Conservation (phyloP, 2,888 invertebrate genomes). For the Pyrochroa serraticornis region DNA sequence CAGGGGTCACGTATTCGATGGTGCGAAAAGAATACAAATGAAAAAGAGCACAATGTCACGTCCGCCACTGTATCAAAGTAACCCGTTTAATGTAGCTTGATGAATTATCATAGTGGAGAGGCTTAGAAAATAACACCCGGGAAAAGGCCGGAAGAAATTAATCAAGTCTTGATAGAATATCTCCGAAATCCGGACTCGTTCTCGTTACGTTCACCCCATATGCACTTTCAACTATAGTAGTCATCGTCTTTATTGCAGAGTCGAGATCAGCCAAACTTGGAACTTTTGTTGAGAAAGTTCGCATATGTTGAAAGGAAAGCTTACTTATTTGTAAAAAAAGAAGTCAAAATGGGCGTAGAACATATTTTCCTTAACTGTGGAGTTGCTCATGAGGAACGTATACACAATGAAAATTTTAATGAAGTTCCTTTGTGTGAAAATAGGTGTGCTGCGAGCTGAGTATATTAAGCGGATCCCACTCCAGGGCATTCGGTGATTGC, state of each 20-base stretch:
- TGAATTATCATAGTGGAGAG: slow-evolving; percentile 1
- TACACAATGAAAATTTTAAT: slow-evolving; percentile 2
- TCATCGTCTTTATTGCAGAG: too few relatives aligned
- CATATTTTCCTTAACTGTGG: too few relatives aligned
- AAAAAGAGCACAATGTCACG: slow-evolving; percentile 11
- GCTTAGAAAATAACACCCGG: not conserved
- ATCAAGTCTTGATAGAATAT: not conserved
- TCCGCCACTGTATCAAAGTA: slow-evolving; percentile 12
- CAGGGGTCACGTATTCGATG: slow-evolving; percentile 17
- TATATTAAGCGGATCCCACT: not conserved
- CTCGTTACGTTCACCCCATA: too few relatives aligned
- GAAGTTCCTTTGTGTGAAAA: not conserved
- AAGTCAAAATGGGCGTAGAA: too few relatives aligned
- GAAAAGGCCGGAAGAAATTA: not conserved
- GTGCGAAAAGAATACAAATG: slow-evolving; percentile 14
- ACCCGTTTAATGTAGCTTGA: slow-evolving; percentile 7
- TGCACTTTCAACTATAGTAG: too few relatives aligned
- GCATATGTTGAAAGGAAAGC: too few relatives aligned
- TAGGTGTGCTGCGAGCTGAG: not conserved
- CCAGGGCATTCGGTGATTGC: not conserved
- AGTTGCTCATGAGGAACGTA: not conserved
- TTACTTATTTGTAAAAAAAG: too few relatives aligned
- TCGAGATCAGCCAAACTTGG: too few relatives aligned
- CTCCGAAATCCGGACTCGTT: too few relatives aligned
- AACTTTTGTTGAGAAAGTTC: too few relatives aligned